phyloP scores from a whole-genome alignment of 2,113 vertebrate species.

The Montifringilla adamsi region DNA sequence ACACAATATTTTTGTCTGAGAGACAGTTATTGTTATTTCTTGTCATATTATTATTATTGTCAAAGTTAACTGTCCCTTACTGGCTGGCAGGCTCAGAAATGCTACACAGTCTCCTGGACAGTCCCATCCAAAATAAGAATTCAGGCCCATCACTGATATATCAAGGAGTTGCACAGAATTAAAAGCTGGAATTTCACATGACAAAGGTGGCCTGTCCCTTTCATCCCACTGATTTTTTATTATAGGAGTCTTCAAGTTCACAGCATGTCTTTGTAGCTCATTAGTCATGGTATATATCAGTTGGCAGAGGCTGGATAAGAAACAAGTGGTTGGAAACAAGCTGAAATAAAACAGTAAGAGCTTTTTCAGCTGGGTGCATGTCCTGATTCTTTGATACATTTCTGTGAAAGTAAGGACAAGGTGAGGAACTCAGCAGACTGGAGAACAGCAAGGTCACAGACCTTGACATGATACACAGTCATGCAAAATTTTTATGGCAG shows the following conservation, averaged over 20 bases:
- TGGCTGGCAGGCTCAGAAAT: neutral
- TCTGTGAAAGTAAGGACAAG: neutral
- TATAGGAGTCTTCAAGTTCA: neutral
- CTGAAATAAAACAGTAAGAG: neutral
- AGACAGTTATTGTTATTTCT: neutral
- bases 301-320: neutral
- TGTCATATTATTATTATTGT: neutral
- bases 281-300: neutral
- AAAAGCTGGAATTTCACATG: neutral
- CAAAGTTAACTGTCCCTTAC: neutral
- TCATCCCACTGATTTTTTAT: neutral
- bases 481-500: neutral
- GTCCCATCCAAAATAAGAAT: neutral
- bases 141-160: neutral
- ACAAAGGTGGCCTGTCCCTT: neutral
- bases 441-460: neutral
- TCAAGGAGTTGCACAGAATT: neutral
- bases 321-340: neutral
- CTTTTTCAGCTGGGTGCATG: neutral
- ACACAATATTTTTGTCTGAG: neutral
- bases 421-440: neutral
- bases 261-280: neutral
- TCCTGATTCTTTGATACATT: neutral
- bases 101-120: neutral
- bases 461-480: fast-evolving